Base-by-base conservation (phyloP, 2,888 invertebrate species). In the Eupithecia pulchellata region DNA sequence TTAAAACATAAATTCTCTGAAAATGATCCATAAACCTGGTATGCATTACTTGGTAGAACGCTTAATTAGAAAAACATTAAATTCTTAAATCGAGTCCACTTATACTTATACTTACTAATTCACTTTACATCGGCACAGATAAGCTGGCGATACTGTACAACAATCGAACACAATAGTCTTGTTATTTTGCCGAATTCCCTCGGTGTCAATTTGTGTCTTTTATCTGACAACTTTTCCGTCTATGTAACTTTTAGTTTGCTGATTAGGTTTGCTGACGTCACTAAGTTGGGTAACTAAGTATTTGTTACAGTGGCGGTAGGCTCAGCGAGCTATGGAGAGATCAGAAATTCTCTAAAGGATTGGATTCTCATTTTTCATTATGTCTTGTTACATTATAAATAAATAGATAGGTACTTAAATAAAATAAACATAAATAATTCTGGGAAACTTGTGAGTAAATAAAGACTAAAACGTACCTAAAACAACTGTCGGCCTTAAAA, bases 161-260 rank as follows among this genome's bases (percentile, higher is more conserved):
- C 63, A 68, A 73, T 73, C 61, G 64, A 73, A 74, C 72, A 75
- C 74, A 76, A 75, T 77, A 66, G 72, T 57, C 77, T 77, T 78
- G 78, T 75, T 77, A 77, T 78, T 77, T 75, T 71, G 42, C 52
- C 61, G 65, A 64, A 65, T 72, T 71, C 70, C 39, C 60, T 71
- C 64, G 39, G 68, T 66, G 65, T 61, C 73, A 71, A 76, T 72
- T 72, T 42, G 72, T 73, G 70, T 69, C 72, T 66, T 71, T 73
- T 74, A 74, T 76, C 71, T 72, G 47, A 68, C 17, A 74, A 77
- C 66, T 77, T 74, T 70, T 52, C 60, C 69, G 73, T 74, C 72
- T 66, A 75, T 72, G 72, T 69, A 64, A 73, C 72, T 73, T 75
- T 72, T 14, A 36, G 71, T 70, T 73, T 70, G 72, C 72, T 76